Base-by-base conservation (phyloP, 2,888 invertebrate species). In the Acrobasis repandana region DNA sequence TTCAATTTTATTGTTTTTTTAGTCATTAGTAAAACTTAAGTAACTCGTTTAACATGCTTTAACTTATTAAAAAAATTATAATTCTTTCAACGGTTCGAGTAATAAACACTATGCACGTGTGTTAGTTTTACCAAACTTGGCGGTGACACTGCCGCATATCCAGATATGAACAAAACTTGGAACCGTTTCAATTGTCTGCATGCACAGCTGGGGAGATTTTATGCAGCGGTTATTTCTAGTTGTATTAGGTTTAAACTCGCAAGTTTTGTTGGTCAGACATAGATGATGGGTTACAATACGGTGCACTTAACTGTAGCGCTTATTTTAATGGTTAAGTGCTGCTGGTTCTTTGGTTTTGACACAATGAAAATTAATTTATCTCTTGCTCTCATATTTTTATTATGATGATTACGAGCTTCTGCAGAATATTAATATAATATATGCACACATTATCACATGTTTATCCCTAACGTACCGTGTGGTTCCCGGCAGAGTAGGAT, bases 111-210 rank as follows among this genome's bases (percentile, higher is more conserved):
- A n/a, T n/a, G n/a, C n/a, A n/a, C n/a, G 43, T 43, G 43, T 43
- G 2, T 43, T 43, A 38, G 2, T 38, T 14, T 14, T 43, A 14
- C 38, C 11, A 38, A 38, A 38, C 43, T 43, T 43, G 11, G n/a
- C 43, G 11, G 43, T 14, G 14, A 43, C 36, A n/a, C 11, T 49
- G 43, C 28, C 59, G 51, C 50, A 9, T 28, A 58, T 63, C 49
- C 56, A 52, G 54, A 54, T 47, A 54, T 58, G 49, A 58, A 54
- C 38, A 60, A 56, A 56, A 58, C 58, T 63, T 63, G 61, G 58
- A 61, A 50, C 63, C 5, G 28, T 58, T 61, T 63, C 63, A 61
- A 61, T 56, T 58, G 61, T 61, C 38, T 28, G 38, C 43, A 50
- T 50, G 57, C 46, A 52, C 59, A 59, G 43, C 52, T 59, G 59